Conservation (phyloP, 2,797 vertebrate species). For the Ctenochaetus hawaiiensis region DNA sequence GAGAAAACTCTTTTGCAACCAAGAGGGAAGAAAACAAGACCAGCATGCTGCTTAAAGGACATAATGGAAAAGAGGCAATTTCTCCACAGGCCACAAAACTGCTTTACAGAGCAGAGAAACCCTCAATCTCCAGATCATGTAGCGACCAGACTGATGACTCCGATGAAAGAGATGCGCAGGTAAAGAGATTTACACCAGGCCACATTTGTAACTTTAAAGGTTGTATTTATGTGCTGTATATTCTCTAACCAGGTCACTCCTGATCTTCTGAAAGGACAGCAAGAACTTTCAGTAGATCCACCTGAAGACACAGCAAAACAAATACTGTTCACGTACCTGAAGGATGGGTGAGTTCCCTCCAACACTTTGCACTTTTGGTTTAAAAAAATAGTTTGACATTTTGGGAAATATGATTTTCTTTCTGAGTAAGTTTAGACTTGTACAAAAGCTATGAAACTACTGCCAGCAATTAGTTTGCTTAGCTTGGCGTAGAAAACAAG, state of each 20-base stretch:
- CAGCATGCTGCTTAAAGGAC: slow-evolving; percentile 28
- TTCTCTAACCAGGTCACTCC: slow-evolving; percentile 90
- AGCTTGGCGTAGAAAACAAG: neutral
- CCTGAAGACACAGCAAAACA: slow-evolving; percentile 92
- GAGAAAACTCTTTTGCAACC: slow-evolving; percentile 44
- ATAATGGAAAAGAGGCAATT: slow-evolving; percentile 36
- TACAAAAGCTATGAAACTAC: slow-evolving; percentile 1
- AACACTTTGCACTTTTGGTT: neutral
- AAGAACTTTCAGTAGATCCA: slow-evolving; percentile 89
- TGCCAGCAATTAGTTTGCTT: neutral
- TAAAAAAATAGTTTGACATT: neutral
- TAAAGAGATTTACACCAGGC: slow-evolving; percentile 53
- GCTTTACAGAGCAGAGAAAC: slow-evolving; percentile 57
- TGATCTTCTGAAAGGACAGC: slow-evolving; percentile 95
- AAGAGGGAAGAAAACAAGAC: slow-evolving; percentile 54
- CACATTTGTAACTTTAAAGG: slow-evolving; percentile 21
- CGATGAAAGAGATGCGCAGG: slow-evolving; percentile 80
- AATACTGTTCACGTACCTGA: slow-evolving; percentile 92
- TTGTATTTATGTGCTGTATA: slow-evolving; percentile 59
- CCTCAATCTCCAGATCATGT: slow-evolving; percentile 33
- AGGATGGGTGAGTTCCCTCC: slow-evolving; percentile 89
- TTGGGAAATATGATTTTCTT: neutral
- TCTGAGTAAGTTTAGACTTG: neutral
- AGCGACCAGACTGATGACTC: slow-evolving; percentile 52
- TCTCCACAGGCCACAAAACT: slow-evolving; percentile 49